Base-by-base conservation (phyloP, 2,113 vertebrate species). In the Pedetes capensis region DNA sequence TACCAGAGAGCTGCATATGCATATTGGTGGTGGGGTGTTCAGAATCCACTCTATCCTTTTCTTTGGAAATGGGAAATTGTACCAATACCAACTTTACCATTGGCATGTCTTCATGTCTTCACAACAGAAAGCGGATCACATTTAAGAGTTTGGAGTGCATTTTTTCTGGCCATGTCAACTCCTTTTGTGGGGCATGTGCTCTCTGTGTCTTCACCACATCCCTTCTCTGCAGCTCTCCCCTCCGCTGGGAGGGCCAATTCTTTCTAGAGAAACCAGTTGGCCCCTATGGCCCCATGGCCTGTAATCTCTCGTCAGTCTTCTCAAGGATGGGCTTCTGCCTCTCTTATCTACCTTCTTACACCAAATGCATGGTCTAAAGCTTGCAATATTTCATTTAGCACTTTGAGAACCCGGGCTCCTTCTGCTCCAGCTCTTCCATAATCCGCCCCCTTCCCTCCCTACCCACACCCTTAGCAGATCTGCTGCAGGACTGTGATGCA, bases 31-130 rank as follows among this genome's bases (percentile, higher is more conserved):
- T 6, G 6, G 14, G 17, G 29, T 39, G 51, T 76, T 92, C 39
- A 91, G n/a, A 92, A 23, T n/a, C 44, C 22, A 59, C 17, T 6
- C 0, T 83, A 89, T 76, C 34, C 69, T 81, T 92, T 87, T 16
- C 49, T 86, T 87, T 78, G 71, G 74, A 64, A 89, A 76, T 16
- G 27, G 39, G 18, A 32, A 64, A 61, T 93, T 96, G 32, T 32
- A 57, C 59, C 7, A 57, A 44, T 39, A 42, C 8, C 34, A 57
- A 6, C 68, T 78, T 92, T 90, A n/a, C 47, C 63, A 49, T 16
- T 12, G 34, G 53, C 2, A 3, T 78, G 81, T n/a, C 34, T 69
- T 91, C 47, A 61, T 87, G 91, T 49, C 79, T 87, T 44, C 76
- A 25, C 66, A 66, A 78, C 25, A 42, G 57, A 29, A 87, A 91